Evolutionary conservation across 2,888 invertebrate species (phyloP).

Genomic region (Allophyes oxyacanthae): DNA sequence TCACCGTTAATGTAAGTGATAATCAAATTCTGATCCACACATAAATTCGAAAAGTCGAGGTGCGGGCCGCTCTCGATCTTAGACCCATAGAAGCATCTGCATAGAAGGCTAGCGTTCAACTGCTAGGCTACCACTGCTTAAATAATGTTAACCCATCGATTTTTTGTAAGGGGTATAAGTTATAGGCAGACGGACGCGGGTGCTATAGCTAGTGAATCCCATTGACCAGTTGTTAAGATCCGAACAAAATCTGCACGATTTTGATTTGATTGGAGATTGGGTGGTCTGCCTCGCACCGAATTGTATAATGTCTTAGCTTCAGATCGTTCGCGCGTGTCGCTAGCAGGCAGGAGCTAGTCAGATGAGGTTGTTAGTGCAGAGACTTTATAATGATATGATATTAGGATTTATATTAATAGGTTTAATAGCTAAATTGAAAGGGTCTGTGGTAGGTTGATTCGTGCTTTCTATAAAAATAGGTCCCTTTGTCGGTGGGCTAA

Average conservation of each 20-base stretch:
- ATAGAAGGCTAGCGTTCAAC: no score
- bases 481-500: no score
- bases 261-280: conserved; percentile 58
- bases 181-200: background rate
- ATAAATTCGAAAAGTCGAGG: no score
- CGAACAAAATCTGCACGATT: conserved; percentile 51
- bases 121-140: no score
- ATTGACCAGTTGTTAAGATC: conserved; percentile 20
- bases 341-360: conserved; percentile 17
- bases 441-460: no score
- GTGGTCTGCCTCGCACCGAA: conserved; percentile 59
- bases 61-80: no score
- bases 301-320: background rate
- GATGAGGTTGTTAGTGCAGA: conserved; percentile 25
- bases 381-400: background rate
- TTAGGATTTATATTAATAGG: background rate
- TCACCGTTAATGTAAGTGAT: no score
- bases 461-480: no score
- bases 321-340: conserved; percentile 46
- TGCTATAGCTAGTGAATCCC: conserved; percentile 1
- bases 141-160: no score
- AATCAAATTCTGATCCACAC: no score
- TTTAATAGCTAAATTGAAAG: background rate
- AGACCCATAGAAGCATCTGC: no score
- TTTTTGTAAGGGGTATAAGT: no score